Percentiles rank a stretch among this genome's conserved stretches.
phyloP scores from a whole-genome alignment of 2,888 invertebrate species.

The Danaus chrysippus region DNA sequence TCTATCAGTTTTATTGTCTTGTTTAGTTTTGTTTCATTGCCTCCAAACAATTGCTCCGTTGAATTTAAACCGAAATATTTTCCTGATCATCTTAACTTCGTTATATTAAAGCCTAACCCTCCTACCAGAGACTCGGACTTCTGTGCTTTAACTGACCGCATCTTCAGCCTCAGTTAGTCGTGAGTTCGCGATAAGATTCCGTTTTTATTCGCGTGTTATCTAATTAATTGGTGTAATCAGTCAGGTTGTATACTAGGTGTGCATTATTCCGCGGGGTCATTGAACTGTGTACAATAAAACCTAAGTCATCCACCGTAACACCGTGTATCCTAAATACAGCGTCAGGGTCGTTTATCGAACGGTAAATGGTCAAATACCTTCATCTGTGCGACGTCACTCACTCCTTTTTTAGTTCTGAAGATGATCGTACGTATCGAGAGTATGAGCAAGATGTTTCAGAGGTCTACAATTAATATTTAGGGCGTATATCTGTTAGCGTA shows the following conservation, averaged over 20 bases:
- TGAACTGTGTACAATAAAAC: constrained; percentile 23
- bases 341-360: constrained; percentile 20
- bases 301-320: constrained; percentile 26
- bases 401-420: too few relatives aligned
- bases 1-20: too few relatives aligned
- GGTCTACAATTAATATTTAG: background rate
- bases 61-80: too few relatives aligned
- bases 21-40: too few relatives aligned
- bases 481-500: background rate
- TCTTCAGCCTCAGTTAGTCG: constrained; percentile 6
- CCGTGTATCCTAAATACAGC: constrained; percentile 22
- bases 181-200: constrained; percentile 7
- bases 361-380: constrained; percentile 13
- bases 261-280: constrained; percentile 27
- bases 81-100: too few relatives aligned
- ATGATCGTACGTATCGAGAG: too few relatives aligned
- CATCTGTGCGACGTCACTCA: background rate
- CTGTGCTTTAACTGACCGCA: too few relatives aligned
- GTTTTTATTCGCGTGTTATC: constrained; percentile 22
- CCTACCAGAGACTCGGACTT: too few relatives aligned
- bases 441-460: too few relatives aligned
- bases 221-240: constrained; percentile 28
- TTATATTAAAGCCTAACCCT: too few relatives aligned
- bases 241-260: constrained; percentile 31
- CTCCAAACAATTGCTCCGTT: too few relatives aligned